Percentiles rank a stretch among this genome's conserved stretches.
These are phyloP conservation scores for Perca flavescens DNA, from an alignment of 2,113 vertebrate species.

Conservation along the genomic window DNA sequence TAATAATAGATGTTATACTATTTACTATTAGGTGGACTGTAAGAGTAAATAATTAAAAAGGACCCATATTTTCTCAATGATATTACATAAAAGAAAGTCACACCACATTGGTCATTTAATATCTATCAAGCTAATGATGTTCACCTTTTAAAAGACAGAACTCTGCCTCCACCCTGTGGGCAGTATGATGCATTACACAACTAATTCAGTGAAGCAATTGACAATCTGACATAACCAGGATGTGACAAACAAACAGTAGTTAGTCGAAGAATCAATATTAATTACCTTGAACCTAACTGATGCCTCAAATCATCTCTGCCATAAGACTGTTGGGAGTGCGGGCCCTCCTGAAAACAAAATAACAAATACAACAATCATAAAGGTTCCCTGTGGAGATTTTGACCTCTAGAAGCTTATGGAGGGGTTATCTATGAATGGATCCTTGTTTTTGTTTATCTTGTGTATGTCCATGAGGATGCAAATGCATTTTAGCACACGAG, in stretches of 20 bases:
- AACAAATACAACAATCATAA: conserved; percentile 7
- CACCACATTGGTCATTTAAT: not conserved
- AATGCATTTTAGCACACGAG: not conserved
- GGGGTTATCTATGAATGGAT: not conserved
- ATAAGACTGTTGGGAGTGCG: conserved; percentile 33
- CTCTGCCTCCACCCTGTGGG: conserved; percentile 71
- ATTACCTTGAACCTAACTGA: conserved; percentile 75
- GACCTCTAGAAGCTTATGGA: not conserved
- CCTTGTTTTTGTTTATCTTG: not conserved
- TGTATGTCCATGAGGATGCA: not conserved
- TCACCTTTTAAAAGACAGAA: conserved; percentile 7
- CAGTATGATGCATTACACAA: conserved; percentile 17
- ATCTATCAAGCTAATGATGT: not conserved
- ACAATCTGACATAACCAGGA: not conserved
- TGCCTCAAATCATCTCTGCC: conserved; percentile 70
- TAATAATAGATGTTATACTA: not conserved
- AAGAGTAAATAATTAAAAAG: not conserved
- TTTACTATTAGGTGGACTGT: not conserved
- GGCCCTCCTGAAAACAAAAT: conserved; percentile 61
- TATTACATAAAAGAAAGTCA: conserved; percentile 1
- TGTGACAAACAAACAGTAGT: not conserved
- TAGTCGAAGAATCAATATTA: not conserved
- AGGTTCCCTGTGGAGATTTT: not conserved
- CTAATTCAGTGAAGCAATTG: not conserved
- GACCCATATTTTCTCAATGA: not conserved